Evolutionary conservation across 2,113 vertebrate species (phyloP).

Genomic region (Recurvirostra avosetta): DNA sequence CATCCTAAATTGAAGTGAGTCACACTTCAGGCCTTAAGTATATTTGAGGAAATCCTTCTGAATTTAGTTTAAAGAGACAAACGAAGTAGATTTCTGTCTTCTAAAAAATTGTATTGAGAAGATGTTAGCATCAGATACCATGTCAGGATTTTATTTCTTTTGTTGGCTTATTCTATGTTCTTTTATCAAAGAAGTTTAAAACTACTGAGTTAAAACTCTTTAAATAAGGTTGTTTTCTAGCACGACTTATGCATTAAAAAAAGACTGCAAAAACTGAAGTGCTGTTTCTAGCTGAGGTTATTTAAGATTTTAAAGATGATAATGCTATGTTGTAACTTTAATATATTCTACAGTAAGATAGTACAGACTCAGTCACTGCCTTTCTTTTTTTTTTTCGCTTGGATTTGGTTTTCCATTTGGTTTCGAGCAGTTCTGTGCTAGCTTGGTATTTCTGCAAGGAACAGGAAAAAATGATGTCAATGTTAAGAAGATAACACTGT

Average conservation of each 20-base stretch:
- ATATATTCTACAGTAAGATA: neutral
- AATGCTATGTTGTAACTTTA: neutral
- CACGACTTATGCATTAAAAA: neutral
- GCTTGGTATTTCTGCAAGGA: neutral
- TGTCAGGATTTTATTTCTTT: neutral
- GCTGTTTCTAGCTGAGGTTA: neutral
- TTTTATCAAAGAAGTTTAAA: neutral
- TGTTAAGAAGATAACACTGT: neutral
- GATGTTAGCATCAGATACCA: neutral
- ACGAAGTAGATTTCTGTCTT: neutral
- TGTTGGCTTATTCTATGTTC: neutral
- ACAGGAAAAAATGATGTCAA: neutral
- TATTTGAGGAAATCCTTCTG: neutral
- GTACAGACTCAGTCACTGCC: neutral
- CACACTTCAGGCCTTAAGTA: neutral
- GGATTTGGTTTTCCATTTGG: neutral
- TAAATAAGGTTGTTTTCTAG: neutral
- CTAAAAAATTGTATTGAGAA: neutral
- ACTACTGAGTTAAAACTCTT: neutral
- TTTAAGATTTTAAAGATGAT: neutral
- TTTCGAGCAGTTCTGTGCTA: neutral
- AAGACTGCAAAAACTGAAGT: neutral
- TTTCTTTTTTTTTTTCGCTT: neutral
- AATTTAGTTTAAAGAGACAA: slow-evolving; percentile 19
- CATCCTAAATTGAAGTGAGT: neutral